These are phyloP conservation scores for Cisticola juncidis DNA, from an alignment of 2,113 vertebrate genomes.

Conservation along the genomic window DNA sequence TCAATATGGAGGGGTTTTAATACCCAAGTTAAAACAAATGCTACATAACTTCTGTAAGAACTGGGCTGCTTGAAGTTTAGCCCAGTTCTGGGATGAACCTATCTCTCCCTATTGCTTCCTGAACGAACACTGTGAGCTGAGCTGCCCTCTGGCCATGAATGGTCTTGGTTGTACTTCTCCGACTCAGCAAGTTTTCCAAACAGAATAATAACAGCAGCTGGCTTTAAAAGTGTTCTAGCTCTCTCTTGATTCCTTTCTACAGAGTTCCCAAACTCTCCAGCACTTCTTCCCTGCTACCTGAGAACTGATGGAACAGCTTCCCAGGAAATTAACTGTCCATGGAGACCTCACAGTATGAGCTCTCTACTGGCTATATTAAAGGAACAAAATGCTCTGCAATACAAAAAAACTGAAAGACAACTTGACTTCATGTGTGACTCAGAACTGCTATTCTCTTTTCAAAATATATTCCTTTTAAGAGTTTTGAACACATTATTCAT, in stretches of 20 bases:
- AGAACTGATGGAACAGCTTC: not conserved
- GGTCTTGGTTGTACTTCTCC: fast-evolving
- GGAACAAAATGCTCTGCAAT: not conserved
- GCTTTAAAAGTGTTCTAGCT: no score
- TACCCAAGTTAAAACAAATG: not conserved
- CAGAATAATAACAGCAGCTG: not conserved
- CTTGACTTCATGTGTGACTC: not conserved
- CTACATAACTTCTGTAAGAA: not conserved
- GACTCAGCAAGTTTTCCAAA: not conserved
- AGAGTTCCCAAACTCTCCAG: not conserved
- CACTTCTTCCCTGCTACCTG: not conserved
- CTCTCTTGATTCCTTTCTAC: not conserved
- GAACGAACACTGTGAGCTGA: not conserved
- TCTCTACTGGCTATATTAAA: not conserved
- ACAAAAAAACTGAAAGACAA: not conserved
- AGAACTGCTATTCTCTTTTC: not conserved
- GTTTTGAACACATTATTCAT: not conserved
- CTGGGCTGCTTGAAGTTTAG: fast-evolving
- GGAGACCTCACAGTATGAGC: not conserved
- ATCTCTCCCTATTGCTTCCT: no score
- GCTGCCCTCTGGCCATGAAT: not conserved
- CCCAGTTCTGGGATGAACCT: fast-evolving
- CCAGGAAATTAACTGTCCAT: not conserved
- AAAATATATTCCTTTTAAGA: not conserved
- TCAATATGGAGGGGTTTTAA: not conserved